Evolutionary conservation across 1,140 invertebrate species (phyloP), one percentile per base, ranked within the genome.

Genomic region (Drosophila tristis): DNA sequence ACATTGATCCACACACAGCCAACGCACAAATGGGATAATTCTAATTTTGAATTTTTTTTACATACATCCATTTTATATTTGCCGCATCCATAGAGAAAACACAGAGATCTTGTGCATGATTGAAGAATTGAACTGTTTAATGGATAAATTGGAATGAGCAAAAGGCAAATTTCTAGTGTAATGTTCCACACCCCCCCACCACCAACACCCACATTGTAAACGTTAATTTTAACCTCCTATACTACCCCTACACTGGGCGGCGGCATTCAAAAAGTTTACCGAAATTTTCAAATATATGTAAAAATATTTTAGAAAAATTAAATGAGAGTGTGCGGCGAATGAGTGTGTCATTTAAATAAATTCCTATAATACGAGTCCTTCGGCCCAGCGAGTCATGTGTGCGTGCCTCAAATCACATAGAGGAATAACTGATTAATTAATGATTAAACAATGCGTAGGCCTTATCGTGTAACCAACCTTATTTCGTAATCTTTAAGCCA

Each of bases 121-220:
- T 35, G 8, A 35, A 9, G 8, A 35, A 29, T 45, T 11, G 11
- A 68, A 60, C 7, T 8, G 26, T 23, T n/a, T 31, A 20, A 13
- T 35, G 31, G 8, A 6, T 20, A 35, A 11, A 35, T 35, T 8
- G 2, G 31, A 35, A 35, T 35, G 26, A 23, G 7, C 13, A 26
- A 71, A 51, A 6, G 8, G 35, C 31, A 74, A 74, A 75, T 43
- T 75, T 60, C 6, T 4, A 39, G 54, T 59, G 23, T 25, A 60
- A 11, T 55, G 11, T 39, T 39, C 11, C 35, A 7, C 7, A 29
- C 26, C 26, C 99, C 99, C 90, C 16, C 23, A 3, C 23, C 23
- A 25, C 20, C 20, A 25, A 2, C 23, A 25, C 51, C 31, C 23
- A 56, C 31, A 35, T 53, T 54, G 56, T 51, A 44, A 44, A 54